Conservation (phyloP, 2,888 invertebrate genomes). For the Lamellibrachia satsuma region DNA sequence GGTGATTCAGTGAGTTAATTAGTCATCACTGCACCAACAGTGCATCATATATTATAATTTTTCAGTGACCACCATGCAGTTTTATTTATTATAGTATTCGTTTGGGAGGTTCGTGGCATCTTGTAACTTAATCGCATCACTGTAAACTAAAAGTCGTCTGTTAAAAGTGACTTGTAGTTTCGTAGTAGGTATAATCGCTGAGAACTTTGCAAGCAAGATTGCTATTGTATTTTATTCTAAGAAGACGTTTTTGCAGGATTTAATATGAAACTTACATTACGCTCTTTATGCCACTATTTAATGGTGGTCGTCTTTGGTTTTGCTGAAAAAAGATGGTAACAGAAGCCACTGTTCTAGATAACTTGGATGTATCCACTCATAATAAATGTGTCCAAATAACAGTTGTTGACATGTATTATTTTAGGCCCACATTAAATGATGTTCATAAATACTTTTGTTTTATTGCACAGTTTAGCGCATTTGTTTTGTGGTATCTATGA, state of each 20-base stretch:
- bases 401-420: background rate
- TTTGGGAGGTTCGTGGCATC: background rate
- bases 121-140: background rate
- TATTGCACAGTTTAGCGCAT: background rate
- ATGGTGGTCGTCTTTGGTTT: background rate
- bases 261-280: background rate
- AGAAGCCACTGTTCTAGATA: background rate
- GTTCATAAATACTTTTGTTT: background rate
- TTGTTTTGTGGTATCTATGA: background rate
- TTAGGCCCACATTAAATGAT: background rate
- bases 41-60: background rate
- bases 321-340: background rate
- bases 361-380: constrained; percentile 7
- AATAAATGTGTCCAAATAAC: constrained; percentile 17
- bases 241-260: background rate
- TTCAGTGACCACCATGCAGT: background rate
- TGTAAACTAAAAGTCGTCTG: background rate
- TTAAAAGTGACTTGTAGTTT: background rate
- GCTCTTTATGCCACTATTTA: background rate
- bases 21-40: background rate
- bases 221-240: background rate
- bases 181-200: background rate
- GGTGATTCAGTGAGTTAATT: background rate
- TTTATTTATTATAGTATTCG: constrained; percentile 3
- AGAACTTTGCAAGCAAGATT: background rate